Base-by-base conservation (phyloP, 1,140 invertebrate genomes). In the Globodera ellingtonae region DNA sequence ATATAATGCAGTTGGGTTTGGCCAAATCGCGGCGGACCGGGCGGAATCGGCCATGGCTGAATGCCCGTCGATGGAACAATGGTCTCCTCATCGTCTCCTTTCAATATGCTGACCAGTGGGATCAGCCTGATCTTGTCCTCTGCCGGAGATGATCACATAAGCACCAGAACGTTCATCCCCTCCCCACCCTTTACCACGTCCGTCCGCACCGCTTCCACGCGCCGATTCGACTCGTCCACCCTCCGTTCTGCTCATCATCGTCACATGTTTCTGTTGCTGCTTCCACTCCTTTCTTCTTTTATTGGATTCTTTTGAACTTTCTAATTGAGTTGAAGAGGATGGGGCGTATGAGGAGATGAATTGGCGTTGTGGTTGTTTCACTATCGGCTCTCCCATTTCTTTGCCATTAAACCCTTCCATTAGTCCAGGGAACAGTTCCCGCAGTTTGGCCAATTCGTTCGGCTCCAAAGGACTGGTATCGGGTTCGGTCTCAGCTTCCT, bases 371-470 rank as follows among this genome's bases (percentile, higher is more conserved):
- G 7, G 2, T 70, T 35, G 67, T 35, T 47, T 9, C 35, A 18
- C 21, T 10, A 18, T 13, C 15, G 13, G 56, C 18, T 15, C 15
- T 62, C 18, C 56, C 18, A 18, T 18, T 18, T 62, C 56, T 62
- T 62, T 62, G 13, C 13, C 10, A 18, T 5, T 62, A 15, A 62
- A 18, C 56, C 44, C 72, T 35, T 74, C 9, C 62, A 66, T 44
- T n/a, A 76, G 35, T 35, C 47, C 59, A 24, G 75, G 52, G 47
- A 76, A 76, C 46, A 76, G n/a, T 21, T 48, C 46, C 46, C 21
- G n/a, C 47, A 76, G 44, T 67, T 76, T 21, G 7, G 75, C 75
- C 59, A 65, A 66, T 76, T 76, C 59, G 48, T 21, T 9, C 21
- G 52, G 18, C 44, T 48, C 67, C 15, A 76, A n/a, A 44, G 75